Evolutionary conservation across 1,140 invertebrate genomes (phyloP).

Genomic region (Diploscapter pachys): DNA sequence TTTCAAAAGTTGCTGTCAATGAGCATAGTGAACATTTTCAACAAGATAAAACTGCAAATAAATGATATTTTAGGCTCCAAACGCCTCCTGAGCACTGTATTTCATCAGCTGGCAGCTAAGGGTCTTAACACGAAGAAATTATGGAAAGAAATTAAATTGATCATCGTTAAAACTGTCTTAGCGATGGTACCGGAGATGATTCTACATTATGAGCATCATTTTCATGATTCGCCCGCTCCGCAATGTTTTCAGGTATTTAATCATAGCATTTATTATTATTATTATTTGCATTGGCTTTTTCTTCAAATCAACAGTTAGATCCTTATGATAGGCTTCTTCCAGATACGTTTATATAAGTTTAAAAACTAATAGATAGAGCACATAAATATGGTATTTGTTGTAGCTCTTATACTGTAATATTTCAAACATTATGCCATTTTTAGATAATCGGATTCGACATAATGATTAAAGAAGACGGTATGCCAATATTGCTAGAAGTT

Average conservation of each 20-base stretch:
- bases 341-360: no score
- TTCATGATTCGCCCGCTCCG: conserved; percentile 56
- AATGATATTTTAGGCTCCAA: conserved; percentile 60
- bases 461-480: conserved; percentile 59
- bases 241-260: conserved; percentile 62
- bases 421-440: conserved; percentile 6
- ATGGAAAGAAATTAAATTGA: conserved; percentile 61
- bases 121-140: conserved; percentile 59
- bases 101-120: conserved; percentile 58
- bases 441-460: conserved; percentile 65
- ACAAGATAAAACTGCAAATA: neutral
- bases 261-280: no score
- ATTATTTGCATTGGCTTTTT: no score
- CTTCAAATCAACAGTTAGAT: no score
- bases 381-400: neutral
- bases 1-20: no score
- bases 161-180: conserved; percentile 62
- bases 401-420: conserved; percentile 15
- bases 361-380: no score
- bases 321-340: no score
- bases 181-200: conserved; percentile 63
- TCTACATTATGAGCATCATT: conserved; percentile 60
- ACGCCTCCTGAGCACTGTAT: conserved; percentile 62
- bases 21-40: no score
- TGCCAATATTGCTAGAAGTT: conserved; percentile 63